Conservation (phyloP, 2,888 invertebrate species). For the Thecophora atra region DNA sequence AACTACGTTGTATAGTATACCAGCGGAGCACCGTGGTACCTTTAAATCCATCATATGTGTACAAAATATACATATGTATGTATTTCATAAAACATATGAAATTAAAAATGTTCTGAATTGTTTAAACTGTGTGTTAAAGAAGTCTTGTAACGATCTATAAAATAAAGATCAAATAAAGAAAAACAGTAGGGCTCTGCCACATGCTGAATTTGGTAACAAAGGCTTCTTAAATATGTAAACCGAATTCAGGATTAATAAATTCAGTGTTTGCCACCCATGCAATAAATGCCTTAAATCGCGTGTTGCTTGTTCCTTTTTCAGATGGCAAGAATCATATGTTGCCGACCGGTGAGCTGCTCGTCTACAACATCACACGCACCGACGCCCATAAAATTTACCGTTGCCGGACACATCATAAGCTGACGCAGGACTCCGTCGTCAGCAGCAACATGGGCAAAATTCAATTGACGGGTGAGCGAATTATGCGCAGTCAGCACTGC, state of each 20-base stretch:
- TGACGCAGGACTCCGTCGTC: constrained; percentile 71
- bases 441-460: constrained; percentile 71
- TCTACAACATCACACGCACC: constrained; percentile 69
- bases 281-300: not conserved
- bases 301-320: constrained; percentile 45
- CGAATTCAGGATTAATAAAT: no score
- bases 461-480: constrained; percentile 68
- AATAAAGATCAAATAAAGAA: no score
- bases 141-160: no score
- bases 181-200: not conserved
- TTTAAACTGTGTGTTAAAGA: no score
- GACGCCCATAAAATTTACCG: constrained; percentile 71
- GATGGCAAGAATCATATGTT: constrained; percentile 72
- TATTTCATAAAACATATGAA: no score
- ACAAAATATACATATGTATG: no score
- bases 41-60: no score
- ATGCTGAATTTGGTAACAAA: not conserved
- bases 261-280: no score
- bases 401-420: constrained; percentile 71
- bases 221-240: no score
- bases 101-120: no score
- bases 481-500: constrained; percentile 4
- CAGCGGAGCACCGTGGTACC: no score
- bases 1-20: no score
- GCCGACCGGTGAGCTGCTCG: constrained; percentile 71